Conservation (phyloP, 30 jellyfish, hydroid and myxozoan genomes). For the Chrysaora quinquecirrha region DNA sequence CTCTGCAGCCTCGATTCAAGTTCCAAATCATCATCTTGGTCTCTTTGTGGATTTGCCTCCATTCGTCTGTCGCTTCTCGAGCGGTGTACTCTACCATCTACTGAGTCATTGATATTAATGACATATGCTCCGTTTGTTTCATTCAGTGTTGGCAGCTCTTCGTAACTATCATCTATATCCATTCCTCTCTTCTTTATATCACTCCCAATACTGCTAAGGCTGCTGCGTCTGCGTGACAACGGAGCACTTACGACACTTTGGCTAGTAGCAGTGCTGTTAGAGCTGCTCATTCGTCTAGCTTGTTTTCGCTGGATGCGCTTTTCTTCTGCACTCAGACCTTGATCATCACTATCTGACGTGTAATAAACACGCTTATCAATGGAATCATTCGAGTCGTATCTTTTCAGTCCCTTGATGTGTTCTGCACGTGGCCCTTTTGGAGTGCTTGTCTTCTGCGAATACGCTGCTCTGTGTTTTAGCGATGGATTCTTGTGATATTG, state of each 20-base stretch:
- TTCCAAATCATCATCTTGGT: not conserved
- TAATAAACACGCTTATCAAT: constrained; percentile 19
- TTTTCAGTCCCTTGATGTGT: constrained; percentile 7
- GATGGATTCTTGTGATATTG: constrained; percentile 43
- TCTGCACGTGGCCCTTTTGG: constrained; percentile 65
- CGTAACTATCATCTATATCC: constrained; percentile 55
- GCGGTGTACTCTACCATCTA: not conserved
- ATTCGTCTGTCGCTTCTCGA: constrained; percentile 1
- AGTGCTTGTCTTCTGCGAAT: constrained; percentile 3
- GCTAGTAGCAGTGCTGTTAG: constrained; percentile 54
- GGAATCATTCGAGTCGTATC: constrained; percentile 31
- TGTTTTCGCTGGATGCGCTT: not conserved
- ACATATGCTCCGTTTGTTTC: not conserved
- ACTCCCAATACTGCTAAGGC: constrained; percentile 52
- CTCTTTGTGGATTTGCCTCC: not conserved
- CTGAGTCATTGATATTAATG: not conserved
- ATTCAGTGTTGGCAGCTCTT: constrained; percentile 30
- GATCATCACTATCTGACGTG: constrained; percentile 51
- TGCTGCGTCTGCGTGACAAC: constrained; percentile 31
- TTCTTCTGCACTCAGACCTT: constrained; percentile 7
- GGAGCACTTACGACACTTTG: constrained; percentile 40
- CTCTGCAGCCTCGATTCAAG: too few relatives aligned
- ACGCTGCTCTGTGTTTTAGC: not conserved
- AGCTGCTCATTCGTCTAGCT: constrained; percentile 20
- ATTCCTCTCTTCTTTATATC: constrained; percentile 45